phyloP scores from a whole-genome alignment of 1,140 invertebrate genomes.

The Dendrolimus kikuchii region DNA sequence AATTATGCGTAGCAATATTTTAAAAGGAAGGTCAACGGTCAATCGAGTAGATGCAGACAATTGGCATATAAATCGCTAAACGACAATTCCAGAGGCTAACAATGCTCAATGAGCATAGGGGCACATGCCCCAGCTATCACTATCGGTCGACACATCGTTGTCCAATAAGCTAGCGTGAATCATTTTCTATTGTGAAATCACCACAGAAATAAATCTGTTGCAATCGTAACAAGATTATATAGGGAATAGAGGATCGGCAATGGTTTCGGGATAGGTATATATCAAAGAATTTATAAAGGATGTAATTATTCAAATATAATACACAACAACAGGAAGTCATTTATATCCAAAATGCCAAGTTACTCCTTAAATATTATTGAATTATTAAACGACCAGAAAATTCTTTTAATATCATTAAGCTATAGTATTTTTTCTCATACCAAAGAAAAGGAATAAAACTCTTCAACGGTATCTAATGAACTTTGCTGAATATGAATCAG shows the following conservation, averaged over 20 bases:
- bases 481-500: too few species aligned
- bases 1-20: constrained; percentile 18
- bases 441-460: too few species aligned
- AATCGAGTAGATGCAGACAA: constrained; percentile 32
- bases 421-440: too few species aligned
- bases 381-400: too few species aligned
- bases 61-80: constrained; percentile 48
- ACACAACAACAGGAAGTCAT: too few species aligned
- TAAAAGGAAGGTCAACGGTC: constrained; percentile 11
- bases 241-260: not conserved
- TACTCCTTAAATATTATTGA: too few species aligned
- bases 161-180: constrained; percentile 2
- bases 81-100: constrained; percentile 39
- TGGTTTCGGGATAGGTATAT: not conserved
- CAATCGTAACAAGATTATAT: too few species aligned
- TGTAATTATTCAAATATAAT: too few species aligned
- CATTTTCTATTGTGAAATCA: not conserved
- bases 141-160: constrained; percentile 2
- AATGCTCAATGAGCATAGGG: constrained; percentile 49
- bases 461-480: too few species aligned
- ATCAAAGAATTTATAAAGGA: too few species aligned
- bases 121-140: constrained; percentile 32
- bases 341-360: too few species aligned
- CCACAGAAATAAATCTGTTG: not conserved
- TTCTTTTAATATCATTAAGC: too few species aligned